These are phyloP conservation scores for Arbacia lixula DNA, from an alignment of 53 echinoderm and acorn worm species.

Conservation along the genomic window DNA sequence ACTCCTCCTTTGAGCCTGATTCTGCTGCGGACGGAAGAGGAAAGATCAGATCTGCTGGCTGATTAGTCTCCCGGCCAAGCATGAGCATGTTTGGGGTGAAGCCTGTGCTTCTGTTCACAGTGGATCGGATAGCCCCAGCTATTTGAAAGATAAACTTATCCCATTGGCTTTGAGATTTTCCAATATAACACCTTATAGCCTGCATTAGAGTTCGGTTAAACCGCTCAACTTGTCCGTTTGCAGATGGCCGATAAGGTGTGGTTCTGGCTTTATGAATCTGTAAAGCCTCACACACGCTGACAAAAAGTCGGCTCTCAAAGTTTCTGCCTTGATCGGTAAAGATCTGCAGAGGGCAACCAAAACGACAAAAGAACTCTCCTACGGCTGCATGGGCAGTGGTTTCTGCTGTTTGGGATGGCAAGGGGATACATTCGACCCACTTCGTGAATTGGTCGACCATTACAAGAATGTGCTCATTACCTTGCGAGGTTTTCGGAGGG, in stretches of 20 bases:
- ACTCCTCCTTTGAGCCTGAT: no score
- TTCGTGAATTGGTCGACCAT: constrained; percentile 73
- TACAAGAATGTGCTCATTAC: constrained; percentile 65
- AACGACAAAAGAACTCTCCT: not conserved
- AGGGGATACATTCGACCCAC: constrained; percentile 23
- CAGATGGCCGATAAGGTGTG: constrained; percentile 54
- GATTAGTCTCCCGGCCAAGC: constrained; percentile 58
- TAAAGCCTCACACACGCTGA: constrained; percentile 39
- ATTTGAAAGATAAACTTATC: no score
- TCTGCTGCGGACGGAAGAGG: no score
- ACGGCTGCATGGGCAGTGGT: constrained; percentile 1
- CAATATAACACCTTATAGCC: constrained; percentile 50
- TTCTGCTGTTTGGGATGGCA: constrained; percentile 6
- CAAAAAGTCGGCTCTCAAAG: constrained; percentile 59
- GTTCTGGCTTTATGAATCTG: constrained; percentile 62
- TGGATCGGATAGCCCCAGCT: constrained; percentile 52
- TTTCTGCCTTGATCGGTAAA: constrained; percentile 65
- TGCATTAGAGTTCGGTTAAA: constrained; percentile 69
- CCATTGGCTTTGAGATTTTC: constrained; percentile 38
- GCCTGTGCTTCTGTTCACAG: constrained; percentile 59
- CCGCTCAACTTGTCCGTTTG: constrained; percentile 67
- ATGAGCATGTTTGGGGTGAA: constrained; percentile 68
- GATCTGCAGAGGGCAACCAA: constrained; percentile 21
- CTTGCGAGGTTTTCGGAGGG: constrained; percentile 58
- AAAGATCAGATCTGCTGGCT: constrained; percentile 46